Evolutionary conservation across 1,140 invertebrate species (phyloP).

Genomic region (Eumaeus atala): DNA sequence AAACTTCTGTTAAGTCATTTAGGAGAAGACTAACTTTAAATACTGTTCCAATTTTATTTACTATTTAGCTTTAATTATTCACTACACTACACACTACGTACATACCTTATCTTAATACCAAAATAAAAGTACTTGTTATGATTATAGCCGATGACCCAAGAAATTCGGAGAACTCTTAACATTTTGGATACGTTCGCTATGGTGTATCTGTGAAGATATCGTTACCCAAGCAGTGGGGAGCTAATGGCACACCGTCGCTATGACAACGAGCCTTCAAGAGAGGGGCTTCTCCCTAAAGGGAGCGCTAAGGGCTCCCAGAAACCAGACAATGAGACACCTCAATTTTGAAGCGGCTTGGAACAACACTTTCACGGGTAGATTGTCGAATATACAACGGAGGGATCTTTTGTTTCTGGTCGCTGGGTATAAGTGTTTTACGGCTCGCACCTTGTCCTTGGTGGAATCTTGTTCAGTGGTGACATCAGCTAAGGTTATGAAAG

Average conservation of each 20-base stretch:
- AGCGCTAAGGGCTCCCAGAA: constrained; percentile 46
- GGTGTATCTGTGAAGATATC: constrained; percentile 36
- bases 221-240: constrained; percentile 52
- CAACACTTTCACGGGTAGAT: constrained; percentile 30
- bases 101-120: no score
- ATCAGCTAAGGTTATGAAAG: neutral
- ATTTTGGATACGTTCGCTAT: constrained; percentile 20
- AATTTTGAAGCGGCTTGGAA: constrained; percentile 29
- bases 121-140: no score
- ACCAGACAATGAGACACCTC: constrained; percentile 53
- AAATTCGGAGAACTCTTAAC: neutral
- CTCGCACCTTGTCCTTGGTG: constrained; percentile 22
- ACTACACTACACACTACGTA: no score
- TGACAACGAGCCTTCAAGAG: constrained; percentile 47
- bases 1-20: no score
- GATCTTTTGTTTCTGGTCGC: constrained; percentile 35
- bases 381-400: constrained; percentile 23
- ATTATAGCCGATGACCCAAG: neutral
- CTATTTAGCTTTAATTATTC: no score
- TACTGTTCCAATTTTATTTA: no score
- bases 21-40: no score
- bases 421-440: constrained; percentile 21
- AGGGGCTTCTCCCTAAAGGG: constrained; percentile 52
- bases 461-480: neutral
- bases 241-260: constrained; percentile 64